Evolutionary conservation across 2,797 vertebrate genomes (phyloP).

Genomic region (Knipowitschia caucasica): DNA sequence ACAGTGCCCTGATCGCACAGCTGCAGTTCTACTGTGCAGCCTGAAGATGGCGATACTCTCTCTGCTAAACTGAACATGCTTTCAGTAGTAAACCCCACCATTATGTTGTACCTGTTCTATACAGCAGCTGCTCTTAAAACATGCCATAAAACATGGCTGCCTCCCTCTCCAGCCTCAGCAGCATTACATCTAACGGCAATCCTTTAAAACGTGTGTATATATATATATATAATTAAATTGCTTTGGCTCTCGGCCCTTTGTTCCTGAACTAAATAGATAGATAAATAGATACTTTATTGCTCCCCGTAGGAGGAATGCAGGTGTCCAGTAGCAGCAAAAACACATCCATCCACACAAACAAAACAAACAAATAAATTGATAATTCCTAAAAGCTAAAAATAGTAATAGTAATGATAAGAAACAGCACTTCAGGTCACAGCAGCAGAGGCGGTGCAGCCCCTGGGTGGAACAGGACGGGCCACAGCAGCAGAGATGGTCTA

Average conservation of each 20-base stretch:
- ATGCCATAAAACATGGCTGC: constrained; percentile 14
- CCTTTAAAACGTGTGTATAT: not conserved
- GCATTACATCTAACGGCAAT: not conserved
- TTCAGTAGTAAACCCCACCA: constrained; percentile 20
- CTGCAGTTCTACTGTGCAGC: constrained; percentile 29
- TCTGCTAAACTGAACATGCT: constrained; percentile 26
- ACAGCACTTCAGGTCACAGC: no score
- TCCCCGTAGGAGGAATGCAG: no score
- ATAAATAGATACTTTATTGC: no score
- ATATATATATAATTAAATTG: no score
- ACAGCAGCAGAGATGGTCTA: no score
- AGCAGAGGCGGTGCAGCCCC: no score
- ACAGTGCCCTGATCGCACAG: constrained; percentile 45
- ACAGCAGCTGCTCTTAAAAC: constrained; percentile 19
- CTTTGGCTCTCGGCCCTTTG: no score
- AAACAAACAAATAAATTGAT: not conserved
- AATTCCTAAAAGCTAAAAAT: not conserved
- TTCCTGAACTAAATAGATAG: no score
- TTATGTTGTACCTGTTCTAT: constrained; percentile 7
- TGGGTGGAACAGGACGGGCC: no score
- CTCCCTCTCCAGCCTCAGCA: not conserved
- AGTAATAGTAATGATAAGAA: no score
- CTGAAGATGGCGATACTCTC: constrained; percentile 59
- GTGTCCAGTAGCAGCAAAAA: no score
- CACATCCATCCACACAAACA: no score